Evolutionary conservation across 2,888 invertebrate genomes (phyloP).

Genomic region (Tipula lateralis): DNA sequence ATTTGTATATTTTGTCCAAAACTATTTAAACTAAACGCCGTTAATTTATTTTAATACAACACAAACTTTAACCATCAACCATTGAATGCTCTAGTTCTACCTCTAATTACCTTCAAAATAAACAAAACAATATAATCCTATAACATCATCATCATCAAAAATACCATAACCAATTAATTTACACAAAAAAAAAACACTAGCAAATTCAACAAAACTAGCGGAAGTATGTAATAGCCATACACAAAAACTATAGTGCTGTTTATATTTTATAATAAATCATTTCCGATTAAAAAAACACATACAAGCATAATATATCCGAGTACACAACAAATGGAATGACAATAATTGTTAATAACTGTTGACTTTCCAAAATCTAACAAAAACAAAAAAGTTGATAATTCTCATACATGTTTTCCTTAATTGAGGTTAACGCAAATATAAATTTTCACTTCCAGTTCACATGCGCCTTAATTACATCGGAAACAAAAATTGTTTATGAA

Average conservation of each 20-base stretch:
- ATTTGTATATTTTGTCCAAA: not conserved
- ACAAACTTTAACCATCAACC: not conserved
- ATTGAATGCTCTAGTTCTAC: not conserved
- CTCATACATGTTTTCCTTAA: not conserved
- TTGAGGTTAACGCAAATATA: not conserved
- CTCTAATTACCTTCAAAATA: not conserved
- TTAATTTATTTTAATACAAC: not conserved
- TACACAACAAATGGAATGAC: too few species aligned
- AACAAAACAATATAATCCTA: not conserved
- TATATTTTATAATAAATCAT: not conserved
- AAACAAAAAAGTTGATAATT: not conserved
- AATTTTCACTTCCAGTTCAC: not conserved
- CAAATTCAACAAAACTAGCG: not conserved
- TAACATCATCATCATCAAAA: slow-evolving; percentile 2
- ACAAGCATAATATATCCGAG: too few species aligned
- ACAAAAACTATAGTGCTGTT: not conserved
- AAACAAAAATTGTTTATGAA: not conserved
- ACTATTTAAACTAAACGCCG: not conserved
- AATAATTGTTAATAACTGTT: too few species aligned
- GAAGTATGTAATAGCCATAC: not conserved
- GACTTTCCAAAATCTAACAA: not conserved
- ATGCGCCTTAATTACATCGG: not conserved
- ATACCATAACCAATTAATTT: not conserved
- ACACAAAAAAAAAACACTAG: not conserved
- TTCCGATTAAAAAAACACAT: not conserved